Percentiles rank a stretch among this genome's conserved stretches.
These are phyloP conservation scores for Brachyrhaphis roseni DNA, from an alignment of 2,797 vertebrate species.

Conservation along the genomic window DNA sequence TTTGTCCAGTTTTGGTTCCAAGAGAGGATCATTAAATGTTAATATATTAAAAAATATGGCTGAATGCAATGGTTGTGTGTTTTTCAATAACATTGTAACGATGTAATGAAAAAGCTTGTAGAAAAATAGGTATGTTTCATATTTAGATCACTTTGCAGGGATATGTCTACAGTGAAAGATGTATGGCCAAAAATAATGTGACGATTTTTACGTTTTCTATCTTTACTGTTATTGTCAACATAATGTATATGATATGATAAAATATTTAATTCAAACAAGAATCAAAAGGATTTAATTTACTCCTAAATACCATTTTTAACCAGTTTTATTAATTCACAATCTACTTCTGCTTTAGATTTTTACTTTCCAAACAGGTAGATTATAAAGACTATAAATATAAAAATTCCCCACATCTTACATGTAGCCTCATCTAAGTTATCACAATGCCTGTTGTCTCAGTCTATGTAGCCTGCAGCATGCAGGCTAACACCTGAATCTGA, in stretches of 20 bases:
- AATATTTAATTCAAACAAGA: not conserved
- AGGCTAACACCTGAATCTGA: slow-evolving; percentile 70
- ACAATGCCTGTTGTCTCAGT: slow-evolving; percentile 29
- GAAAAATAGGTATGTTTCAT: not conserved
- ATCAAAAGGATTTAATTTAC: not conserved
- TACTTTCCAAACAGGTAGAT: not conserved
- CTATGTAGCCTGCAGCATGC: slow-evolving; percentile 46
- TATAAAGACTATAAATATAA: not conserved
- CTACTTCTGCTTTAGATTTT: not conserved
- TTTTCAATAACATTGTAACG: not conserved
- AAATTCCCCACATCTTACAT: not conserved
- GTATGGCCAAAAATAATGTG: not conserved
- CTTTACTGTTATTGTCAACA: not conserved
- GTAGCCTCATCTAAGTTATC: slow-evolving; percentile 9
- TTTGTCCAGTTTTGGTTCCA: not conserved
- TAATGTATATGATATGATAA: not conserved
- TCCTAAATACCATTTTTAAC: not conserved
- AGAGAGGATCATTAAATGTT: not conserved
- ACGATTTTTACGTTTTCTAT: not conserved
- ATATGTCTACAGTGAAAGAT: not conserved
- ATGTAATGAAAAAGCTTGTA: not conserved
- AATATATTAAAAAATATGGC: not conserved
- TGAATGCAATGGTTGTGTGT: not conserved
- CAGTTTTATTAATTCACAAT: not conserved
- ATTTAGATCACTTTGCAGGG: not conserved